phyloP scores from a whole-genome alignment of 2,888 invertebrate species.

The Sepiola atlantica region DNA sequence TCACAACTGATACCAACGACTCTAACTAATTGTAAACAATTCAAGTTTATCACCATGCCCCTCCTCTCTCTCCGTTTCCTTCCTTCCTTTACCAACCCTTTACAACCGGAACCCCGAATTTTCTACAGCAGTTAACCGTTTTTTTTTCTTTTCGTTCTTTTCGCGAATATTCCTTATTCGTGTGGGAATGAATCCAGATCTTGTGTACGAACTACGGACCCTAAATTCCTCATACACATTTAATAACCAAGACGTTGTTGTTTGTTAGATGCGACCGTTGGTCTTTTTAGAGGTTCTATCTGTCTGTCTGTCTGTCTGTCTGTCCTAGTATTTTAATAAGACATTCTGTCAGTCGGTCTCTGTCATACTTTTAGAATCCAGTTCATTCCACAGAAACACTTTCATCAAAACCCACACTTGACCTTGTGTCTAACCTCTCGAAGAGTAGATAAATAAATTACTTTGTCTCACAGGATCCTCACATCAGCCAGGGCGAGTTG shows the following conservation, averaged over 20 bases:
- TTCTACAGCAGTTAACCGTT: not conserved
- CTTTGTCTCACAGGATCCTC: no score
- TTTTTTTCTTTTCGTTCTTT: not conserved
- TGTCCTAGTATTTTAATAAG: no score
- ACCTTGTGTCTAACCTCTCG: no score
- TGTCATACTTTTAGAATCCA: no score
- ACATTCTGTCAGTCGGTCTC: no score
- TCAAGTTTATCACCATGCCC: not conserved
- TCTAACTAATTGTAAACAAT: not conserved
- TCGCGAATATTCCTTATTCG: not conserved
- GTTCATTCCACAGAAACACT: no score
- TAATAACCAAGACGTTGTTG: not conserved
- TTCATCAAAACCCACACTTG: no score
- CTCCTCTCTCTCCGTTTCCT: not conserved
- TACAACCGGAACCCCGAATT: not conserved
- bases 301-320: no score
- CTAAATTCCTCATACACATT: not conserved
- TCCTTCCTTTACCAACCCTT: not conserved
- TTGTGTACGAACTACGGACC: not conserved
- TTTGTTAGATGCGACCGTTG: not conserved
- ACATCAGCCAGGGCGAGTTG: no score
- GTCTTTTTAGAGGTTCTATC: no score
- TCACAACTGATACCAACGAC: not conserved
- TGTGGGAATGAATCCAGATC: not conserved
- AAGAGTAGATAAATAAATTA: no score